These are phyloP conservation scores for Mus pahari DNA, from an alignment of 2,113 vertebrate genomes.

Conservation along the genomic window DNA sequence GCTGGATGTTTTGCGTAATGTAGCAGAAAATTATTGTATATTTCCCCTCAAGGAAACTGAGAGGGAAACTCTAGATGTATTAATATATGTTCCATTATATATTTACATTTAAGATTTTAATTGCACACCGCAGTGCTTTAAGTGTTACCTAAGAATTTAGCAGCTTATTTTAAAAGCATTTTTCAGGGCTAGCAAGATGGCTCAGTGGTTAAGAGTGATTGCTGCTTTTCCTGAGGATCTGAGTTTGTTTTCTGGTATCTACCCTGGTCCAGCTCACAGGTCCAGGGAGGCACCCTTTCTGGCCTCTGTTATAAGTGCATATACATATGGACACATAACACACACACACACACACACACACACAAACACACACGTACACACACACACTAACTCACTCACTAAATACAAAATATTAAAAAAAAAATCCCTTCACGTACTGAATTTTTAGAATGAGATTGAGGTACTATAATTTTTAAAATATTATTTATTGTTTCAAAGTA, in stretches of 20 bases:
- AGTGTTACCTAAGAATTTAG: slow-evolving; percentile 4
- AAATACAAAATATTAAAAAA: neutral
- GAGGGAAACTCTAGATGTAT: neutral
- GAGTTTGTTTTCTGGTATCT: neutral
- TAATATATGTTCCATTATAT: neutral
- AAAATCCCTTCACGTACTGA: neutral
- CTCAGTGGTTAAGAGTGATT: neutral
- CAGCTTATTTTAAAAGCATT: neutral
- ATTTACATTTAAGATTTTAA: slow-evolving; percentile 12
- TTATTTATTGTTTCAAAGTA: neutral
- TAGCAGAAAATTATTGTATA: neutral
- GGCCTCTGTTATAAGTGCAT: neutral
- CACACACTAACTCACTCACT: neutral
- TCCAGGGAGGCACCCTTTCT: neutral
- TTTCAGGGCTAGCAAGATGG: neutral
- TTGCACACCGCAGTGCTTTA: neutral
- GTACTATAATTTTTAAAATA: neutral
- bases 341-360: neutral
- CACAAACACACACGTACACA: neutral
- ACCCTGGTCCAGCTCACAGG: neutral
- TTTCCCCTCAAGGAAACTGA: neutral
- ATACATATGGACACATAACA: neutral
- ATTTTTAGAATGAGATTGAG: neutral
- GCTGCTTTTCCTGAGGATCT: neutral
- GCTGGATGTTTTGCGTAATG: neutral